A percentile compares a stretch with the other conserved stretches of the same genome.
Evolutionary conservation across 2,888 invertebrate species (phyloP).

Genomic region (Scaptodrosophila latifasciaeformis): DNA sequence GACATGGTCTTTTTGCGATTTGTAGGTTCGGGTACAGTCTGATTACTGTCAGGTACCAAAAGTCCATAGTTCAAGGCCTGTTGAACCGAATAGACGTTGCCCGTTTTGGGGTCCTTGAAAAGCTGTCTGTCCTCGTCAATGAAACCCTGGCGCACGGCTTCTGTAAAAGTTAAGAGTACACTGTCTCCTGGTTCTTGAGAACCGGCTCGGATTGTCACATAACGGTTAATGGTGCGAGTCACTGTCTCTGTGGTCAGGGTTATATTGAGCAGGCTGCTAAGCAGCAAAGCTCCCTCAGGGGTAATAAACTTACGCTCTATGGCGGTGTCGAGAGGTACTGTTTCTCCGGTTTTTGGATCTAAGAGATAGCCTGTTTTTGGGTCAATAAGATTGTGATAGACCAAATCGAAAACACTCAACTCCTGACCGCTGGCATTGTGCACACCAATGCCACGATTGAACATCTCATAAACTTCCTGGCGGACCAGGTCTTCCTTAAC

Average conservation of each 20-base stretch:
- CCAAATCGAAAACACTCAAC: constrained; percentile 90
- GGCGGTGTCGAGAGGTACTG: constrained; percentile 89
- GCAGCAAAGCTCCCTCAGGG: constrained; percentile 89
- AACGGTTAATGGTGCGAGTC: constrained; percentile 87
- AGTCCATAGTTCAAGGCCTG: constrained; percentile 86
- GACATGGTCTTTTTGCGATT: constrained; percentile 75
- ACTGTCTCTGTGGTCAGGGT: constrained; percentile 91
- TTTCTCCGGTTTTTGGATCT: constrained; percentile 82
- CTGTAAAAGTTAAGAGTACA: constrained; percentile 83
- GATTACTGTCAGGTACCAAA: constrained; percentile 78
- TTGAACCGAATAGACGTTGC: constrained; percentile 83
- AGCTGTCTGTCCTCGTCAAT: constrained; percentile 87
- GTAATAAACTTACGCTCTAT: constrained; percentile 89
- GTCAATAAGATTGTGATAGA: constrained; percentile 89
- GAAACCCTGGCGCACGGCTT: constrained; percentile 85
- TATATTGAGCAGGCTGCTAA: constrained; percentile 90
- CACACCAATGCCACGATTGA: constrained; percentile 88
- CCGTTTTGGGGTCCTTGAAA: constrained; percentile 85
- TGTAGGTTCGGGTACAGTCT: constrained; percentile 76
- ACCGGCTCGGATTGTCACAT: constrained; percentile 84
- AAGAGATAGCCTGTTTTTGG: constrained; percentile 90
- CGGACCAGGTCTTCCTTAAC: constrained; percentile 86
- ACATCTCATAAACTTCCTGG: constrained; percentile 90
- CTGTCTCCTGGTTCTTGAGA: constrained; percentile 77
- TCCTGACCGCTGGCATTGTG: constrained; percentile 83